These are phyloP conservation scores for Protosalanx chinensis DNA, from an alignment of 2,797 vertebrate genomes.

Conservation along the genomic window DNA sequence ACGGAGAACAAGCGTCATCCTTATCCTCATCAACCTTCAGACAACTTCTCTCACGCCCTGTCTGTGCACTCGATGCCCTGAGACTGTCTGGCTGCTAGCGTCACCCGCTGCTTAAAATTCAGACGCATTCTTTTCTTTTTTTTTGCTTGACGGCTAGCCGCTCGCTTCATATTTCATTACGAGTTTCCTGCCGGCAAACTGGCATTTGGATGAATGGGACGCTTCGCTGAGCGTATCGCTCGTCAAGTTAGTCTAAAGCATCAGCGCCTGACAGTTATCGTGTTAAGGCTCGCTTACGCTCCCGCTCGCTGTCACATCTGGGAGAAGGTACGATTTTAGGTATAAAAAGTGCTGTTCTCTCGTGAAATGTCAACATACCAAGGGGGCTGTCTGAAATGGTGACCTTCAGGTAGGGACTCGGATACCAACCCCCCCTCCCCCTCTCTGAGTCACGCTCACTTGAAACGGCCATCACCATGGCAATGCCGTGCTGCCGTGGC, in stretches of 20 bases:
- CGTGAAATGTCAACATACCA: slow-evolving; percentile 66
- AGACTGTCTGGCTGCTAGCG: too few species aligned
- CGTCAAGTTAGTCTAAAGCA: neutral
- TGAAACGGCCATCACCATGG: slow-evolving; percentile 43
- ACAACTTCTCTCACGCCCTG: slow-evolving; percentile 29
- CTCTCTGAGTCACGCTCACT: slow-evolving; percentile 26
- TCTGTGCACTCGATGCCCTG: neutral
- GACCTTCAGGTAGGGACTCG: slow-evolving; percentile 58
- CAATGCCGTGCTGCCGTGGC: slow-evolving; percentile 18
- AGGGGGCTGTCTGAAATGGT: slow-evolving; percentile 48
- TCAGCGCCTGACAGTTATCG: neutral
- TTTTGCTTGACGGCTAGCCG: too few species aligned
- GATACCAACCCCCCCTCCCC: slow-evolving; percentile 10
- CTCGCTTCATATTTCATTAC: too few species aligned
- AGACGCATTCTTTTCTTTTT: too few species aligned
- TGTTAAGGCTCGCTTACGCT: neutral
- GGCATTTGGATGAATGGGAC: neutral
- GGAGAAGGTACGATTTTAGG: slow-evolving; percentile 9
- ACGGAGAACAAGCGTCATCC: slow-evolving; percentile 24
- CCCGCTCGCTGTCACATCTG: neutral
- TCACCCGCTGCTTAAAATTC: neutral
- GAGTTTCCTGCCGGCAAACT: neutral
- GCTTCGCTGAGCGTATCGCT: neutral
- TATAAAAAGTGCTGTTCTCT: slow-evolving; percentile 39
- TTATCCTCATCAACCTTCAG: slow-evolving; percentile 58